phyloP scores from a whole-genome alignment of 2,113 vertebrate genomes.

The Chrysemys picta region DNA sequence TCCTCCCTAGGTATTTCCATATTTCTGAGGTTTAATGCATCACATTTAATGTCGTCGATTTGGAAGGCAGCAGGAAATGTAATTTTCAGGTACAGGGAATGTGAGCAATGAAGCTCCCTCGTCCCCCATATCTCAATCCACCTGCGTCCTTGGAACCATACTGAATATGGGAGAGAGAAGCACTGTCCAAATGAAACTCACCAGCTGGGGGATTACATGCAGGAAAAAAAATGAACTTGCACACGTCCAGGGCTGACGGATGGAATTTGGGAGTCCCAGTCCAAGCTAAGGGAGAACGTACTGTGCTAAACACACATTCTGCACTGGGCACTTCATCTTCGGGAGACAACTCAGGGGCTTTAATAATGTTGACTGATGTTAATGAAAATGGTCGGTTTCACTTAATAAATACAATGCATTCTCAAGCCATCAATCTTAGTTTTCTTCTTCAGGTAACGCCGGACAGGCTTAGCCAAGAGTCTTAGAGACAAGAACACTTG shows the following conservation, averaged over 20 bases:
- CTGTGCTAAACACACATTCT: neutral
- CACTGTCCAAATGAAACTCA: slow-evolving; percentile 24
- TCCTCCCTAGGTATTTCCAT: slow-evolving; percentile 38
- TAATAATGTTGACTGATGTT: slow-evolving; percentile 12
- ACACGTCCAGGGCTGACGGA: neutral
- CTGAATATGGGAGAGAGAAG: neutral
- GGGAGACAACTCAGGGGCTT: neutral
- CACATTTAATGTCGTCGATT: slow-evolving; percentile 53
- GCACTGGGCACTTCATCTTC: neutral
- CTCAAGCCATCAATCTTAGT: neutral
- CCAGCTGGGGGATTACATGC: neutral
- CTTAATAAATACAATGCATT: neutral
- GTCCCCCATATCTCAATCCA: slow-evolving; percentile 27
- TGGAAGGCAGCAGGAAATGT: slow-evolving; percentile 48
- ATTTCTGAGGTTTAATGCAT: slow-evolving; percentile 42
- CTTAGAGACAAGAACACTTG: accelerated
- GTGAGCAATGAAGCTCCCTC: slow-evolving; percentile 17
- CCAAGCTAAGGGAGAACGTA: neutral
- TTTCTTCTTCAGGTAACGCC: neutral
- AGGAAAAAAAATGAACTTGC: neutral
- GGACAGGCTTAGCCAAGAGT: neutral
- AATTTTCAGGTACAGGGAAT: slow-evolving; percentile 39
- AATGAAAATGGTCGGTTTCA: slow-evolving; percentile 28
- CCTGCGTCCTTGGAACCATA: slow-evolving; percentile 40
- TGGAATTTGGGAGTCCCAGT: neutral